Conservation (phyloP, 2,797 vertebrate species). For the Aphelocoma californica region DNA sequence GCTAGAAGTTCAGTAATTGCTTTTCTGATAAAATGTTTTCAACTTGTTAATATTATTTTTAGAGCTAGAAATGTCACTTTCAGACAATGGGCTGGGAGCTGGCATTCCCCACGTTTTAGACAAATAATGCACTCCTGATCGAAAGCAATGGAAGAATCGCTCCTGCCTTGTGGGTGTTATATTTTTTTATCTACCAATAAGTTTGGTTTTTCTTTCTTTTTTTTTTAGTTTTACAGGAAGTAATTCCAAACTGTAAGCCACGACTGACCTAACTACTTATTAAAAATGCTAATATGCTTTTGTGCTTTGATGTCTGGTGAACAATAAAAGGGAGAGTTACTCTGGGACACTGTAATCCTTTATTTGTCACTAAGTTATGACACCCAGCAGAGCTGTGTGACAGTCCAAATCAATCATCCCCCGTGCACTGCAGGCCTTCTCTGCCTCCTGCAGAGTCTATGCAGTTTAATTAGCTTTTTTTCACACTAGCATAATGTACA, state of each 20-base stretch:
- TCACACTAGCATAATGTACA: slow-evolving; percentile 72
- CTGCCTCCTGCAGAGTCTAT: slow-evolving; percentile 79
- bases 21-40: slow-evolving; percentile 53
- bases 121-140: slow-evolving; percentile 56
- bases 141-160: background rate
- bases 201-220: slow-evolving; percentile 22
- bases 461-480: slow-evolving; percentile 89
- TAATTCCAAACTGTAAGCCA: slow-evolving; percentile 73
- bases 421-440: slow-evolving; percentile 75
- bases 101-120: slow-evolving; percentile 49
- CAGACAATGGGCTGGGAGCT: slow-evolving; percentile 36
- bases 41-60: slow-evolving; percentile 26
- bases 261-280: slow-evolving; percentile 83
- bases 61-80: slow-evolving; percentile 31
- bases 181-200: slow-evolving; percentile 65
- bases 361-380: slow-evolving; percentile 87
- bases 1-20: slow-evolving; percentile 40
- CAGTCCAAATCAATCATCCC: slow-evolving; percentile 92
- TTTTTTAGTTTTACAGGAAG: slow-evolving; percentile 50
- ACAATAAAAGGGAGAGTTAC: slow-evolving; percentile 85
- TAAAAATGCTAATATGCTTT: slow-evolving; percentile 90
- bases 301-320: slow-evolving; percentile 89
- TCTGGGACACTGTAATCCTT: slow-evolving; percentile 88
- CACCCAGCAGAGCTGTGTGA: slow-evolving; percentile 89
- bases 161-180: slow-evolving; percentile 44